phyloP scores from a whole-genome alignment of 2,888 invertebrate species.

The Stramonita haemastoma region DNA sequence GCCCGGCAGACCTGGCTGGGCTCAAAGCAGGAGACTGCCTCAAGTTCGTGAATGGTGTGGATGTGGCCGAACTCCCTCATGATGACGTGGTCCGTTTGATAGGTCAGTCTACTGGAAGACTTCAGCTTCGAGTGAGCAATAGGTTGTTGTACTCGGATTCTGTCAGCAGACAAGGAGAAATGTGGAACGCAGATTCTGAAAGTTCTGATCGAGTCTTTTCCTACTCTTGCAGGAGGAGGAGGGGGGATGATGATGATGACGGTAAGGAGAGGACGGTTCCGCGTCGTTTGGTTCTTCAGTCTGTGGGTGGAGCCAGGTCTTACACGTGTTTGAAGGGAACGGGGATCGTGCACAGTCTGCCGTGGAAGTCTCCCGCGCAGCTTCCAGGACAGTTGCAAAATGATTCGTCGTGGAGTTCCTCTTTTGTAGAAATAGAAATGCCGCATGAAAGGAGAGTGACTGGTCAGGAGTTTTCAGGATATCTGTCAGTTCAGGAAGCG shows the following conservation, averaged over 20 bases:
- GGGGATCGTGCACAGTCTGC: background rate
- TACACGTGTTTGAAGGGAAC: background rate
- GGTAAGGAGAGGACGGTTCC: background rate
- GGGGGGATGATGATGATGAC: too few relatives aligned
- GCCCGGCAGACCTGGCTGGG: conserved; percentile 93
- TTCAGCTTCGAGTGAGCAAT: conserved; percentile 60
- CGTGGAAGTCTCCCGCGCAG: background rate
- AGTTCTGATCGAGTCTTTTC: background rate
- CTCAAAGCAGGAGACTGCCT: conserved; percentile 94
- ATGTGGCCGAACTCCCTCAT: conserved; percentile 93
- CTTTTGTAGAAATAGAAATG: background rate
- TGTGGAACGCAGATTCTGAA: background rate
- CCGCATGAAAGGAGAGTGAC: background rate
- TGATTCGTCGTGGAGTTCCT: background rate
- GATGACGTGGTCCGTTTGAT: conserved; percentile 95
- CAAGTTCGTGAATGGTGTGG: conserved; percentile 92
- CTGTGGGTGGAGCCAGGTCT: background rate
- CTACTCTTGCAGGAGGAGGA: background rate
- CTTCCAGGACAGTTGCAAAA: background rate
- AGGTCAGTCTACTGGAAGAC: conserved; percentile 87
- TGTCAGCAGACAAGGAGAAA: background rate
- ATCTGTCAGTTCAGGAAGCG: background rate
- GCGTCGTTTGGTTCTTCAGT: background rate
- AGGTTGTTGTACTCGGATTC: too few relatives aligned
- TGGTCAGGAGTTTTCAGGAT: background rate